Conservation (phyloP, 2,888 invertebrate genomes). For the Spilarctia lutea region DNA sequence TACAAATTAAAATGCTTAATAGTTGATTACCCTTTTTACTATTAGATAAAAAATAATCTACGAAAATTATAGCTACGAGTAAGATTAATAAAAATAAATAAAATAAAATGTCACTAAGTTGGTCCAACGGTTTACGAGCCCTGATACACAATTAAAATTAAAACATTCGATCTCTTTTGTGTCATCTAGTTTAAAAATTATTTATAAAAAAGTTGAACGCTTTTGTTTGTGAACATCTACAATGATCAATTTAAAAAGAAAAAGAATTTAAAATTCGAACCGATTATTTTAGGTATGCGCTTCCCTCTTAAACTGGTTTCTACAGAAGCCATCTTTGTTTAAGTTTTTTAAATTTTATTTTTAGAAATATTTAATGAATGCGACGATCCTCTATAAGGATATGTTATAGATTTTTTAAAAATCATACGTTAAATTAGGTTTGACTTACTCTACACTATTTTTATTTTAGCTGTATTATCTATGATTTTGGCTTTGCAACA, state of each 20-base stretch:
- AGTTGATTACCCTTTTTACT: too few relatives aligned
- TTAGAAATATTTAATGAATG: too few relatives aligned
- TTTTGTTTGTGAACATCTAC: background rate
- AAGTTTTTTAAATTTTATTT: background rate
- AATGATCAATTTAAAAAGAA: background rate
- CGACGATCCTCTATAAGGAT: too few relatives aligned
- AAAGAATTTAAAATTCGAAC: background rate
- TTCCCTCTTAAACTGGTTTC: background rate
- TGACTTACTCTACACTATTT: too few relatives aligned
- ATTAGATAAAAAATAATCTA: too few relatives aligned
- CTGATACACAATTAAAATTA: background rate
- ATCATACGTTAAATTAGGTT: too few relatives aligned
- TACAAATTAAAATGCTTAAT: background rate
- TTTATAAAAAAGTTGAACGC: background rate
- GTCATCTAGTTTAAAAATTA: background rate
- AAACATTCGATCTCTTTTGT: background rate
- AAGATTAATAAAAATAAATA: too few relatives aligned
- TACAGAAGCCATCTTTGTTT: background rate
- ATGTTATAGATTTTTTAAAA: too few relatives aligned
- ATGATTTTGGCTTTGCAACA: background rate
- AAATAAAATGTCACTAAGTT: too few relatives aligned
- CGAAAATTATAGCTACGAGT: too few relatives aligned
- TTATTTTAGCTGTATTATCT: background rate
- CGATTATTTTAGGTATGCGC: background rate
- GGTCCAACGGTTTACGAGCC: background rate